These are phyloP conservation scores for Microplitis demolitor DNA, from an alignment of 1,140 invertebrate genomes.

Conservation along the genomic window DNA sequence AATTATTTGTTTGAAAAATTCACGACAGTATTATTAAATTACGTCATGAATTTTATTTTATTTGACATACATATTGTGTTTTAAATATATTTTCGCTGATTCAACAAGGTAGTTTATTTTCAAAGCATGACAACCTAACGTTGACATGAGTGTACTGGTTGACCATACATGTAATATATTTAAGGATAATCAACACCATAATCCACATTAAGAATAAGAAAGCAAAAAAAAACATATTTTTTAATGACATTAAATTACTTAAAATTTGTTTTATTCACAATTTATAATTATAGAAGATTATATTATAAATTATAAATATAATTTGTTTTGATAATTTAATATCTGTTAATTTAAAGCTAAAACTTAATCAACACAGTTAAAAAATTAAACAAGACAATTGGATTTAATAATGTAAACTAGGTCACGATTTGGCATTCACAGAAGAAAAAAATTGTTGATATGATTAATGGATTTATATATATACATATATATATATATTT, in stretches of 20 bases:
- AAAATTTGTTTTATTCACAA: slow-evolving; percentile 31
- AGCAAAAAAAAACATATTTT: background rate
- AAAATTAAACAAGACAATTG: slow-evolving; percentile 28
- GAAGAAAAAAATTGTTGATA: background rate
- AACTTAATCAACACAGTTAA: no score
- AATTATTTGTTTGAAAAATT: background rate
- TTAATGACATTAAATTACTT: slow-evolving; percentile 1
- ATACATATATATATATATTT: no score
- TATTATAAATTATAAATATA: no score
- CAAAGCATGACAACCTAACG: background rate
- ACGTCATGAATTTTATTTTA: slow-evolving; percentile 38
- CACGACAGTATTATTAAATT: slow-evolving; percentile 22
- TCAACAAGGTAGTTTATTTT: background rate
- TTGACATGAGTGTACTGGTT: background rate
- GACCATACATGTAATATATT: slow-evolving; percentile 20
- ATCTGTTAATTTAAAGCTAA: no score
- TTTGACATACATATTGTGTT: slow-evolving; percentile 35
- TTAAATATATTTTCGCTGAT: slow-evolving; percentile 37
- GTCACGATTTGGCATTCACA: background rate
- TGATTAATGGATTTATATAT: no score
- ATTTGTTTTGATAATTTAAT: no score
- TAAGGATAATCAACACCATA: slow-evolving; percentile 38
- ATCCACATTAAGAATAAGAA: slow-evolving; percentile 32
- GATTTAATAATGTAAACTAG: background rate
- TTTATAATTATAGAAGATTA: no score